A percentile compares a stretch with the other conserved stretches of the same genome.
These are phyloP conservation scores for Lycodopsis pacificus DNA, from an alignment of 2,797 vertebrate species.

Conservation along the genomic window DNA sequence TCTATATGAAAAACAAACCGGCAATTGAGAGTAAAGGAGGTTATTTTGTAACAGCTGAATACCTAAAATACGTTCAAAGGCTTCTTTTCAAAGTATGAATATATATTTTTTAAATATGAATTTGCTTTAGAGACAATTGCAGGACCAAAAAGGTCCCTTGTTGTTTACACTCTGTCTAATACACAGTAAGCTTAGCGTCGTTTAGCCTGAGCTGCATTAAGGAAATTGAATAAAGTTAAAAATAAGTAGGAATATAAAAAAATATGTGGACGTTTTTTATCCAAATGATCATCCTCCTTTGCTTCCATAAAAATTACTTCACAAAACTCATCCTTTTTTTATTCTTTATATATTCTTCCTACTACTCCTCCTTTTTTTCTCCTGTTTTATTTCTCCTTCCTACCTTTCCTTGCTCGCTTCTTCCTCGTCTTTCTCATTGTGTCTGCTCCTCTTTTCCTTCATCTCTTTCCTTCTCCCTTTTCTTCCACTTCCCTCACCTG, in stretches of 20 bases:
- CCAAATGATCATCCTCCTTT: neutral
- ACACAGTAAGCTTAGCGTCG: neutral
- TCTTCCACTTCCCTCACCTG: neutral
- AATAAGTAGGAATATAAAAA: conserved; percentile 3
- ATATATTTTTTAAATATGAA: neutral
- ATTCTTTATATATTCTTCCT: neutral
- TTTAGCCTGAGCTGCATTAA: conserved; percentile 13
- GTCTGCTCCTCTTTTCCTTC: neutral
- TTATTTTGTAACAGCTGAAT: neutral
- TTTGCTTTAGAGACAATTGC: conserved; percentile 5
- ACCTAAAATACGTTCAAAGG: neutral
- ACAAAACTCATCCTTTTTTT: neutral
- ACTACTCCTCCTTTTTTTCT: neutral
- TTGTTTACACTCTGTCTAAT: neutral
- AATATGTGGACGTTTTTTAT: neutral
- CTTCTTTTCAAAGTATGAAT: no score
- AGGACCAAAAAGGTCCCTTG: neutral
- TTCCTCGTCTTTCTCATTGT: neutral
- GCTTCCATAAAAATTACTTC: neutral
- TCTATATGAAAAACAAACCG: conserved; percentile 4
- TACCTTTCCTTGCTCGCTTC: neutral
- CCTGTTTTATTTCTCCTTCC: neutral
- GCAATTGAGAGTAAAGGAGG: neutral
- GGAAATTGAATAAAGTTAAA: neutral
- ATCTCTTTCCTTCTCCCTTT: neutral